Conservation (phyloP, 2,797 vertebrate species). For the Acestrorhynchus altus region DNA sequence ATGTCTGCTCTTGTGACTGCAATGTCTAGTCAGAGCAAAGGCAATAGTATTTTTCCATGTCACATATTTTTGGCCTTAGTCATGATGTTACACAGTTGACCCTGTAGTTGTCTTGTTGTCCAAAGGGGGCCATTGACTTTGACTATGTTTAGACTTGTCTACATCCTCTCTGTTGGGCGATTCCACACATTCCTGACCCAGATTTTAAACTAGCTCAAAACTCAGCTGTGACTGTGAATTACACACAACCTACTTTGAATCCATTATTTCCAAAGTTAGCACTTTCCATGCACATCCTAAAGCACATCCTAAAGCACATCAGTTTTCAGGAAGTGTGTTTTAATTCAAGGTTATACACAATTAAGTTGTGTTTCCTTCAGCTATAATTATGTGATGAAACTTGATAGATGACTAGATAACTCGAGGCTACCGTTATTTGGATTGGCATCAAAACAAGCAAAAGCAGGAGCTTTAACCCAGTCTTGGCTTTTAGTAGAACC, state of each 20-base stretch:
- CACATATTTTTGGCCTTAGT: conserved; percentile 26
- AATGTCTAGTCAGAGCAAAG: not conserved
- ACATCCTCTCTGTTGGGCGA: conserved; percentile 18
- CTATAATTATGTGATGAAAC: too few relatives aligned
- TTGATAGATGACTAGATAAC: too few relatives aligned
- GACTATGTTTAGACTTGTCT: conserved; percentile 38
- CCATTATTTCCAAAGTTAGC: not conserved
- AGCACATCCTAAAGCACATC: conserved; percentile 6
- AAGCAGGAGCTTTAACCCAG: too few relatives aligned
- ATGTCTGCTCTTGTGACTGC: not conserved
- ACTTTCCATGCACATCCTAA: not conserved
- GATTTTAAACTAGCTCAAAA: conserved; percentile 22
- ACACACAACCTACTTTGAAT: not conserved
- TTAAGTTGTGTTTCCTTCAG: too few relatives aligned
- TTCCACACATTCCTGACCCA: conserved; percentile 50
- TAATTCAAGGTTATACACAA: too few relatives aligned
- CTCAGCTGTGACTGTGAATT: not conserved
- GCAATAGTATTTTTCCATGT: not conserved
- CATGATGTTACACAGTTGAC: conserved; percentile 16
- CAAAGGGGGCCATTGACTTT: conserved; percentile 1
- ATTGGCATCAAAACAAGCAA: too few relatives aligned
- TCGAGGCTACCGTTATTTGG: too few relatives aligned
- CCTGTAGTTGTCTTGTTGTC: conserved; percentile 20
- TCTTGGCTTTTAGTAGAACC: too few relatives aligned
- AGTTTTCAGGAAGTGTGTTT: too few relatives aligned